phyloP scores from a whole-genome alignment of 2,888 invertebrate genomes.

The Clunio marinus region DNA sequence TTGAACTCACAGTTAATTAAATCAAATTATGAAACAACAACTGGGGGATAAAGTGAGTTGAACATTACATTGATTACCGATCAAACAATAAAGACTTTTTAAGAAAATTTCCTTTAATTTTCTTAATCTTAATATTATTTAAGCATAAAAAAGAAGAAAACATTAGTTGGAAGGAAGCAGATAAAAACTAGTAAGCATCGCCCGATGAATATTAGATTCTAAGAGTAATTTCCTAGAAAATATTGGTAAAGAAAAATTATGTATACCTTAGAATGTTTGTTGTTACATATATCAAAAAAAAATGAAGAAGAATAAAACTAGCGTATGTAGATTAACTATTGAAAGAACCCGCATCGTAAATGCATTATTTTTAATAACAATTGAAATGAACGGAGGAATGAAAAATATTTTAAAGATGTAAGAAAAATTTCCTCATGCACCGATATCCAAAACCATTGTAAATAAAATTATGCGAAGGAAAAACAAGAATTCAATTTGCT shows the following conservation, averaged over 20 bases:
- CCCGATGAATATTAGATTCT: constrained; percentile 29
- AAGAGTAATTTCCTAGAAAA: constrained; percentile 32
- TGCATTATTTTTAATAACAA: constrained; percentile 37
- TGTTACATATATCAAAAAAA: constrained; percentile 35
- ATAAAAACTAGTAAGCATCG: neutral
- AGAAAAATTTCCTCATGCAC: neutral
- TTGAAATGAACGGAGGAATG: neutral
- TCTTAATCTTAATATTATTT: constrained; percentile 1
- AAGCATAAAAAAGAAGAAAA: neutral
- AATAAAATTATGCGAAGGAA: neutral
- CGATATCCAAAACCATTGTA: neutral
- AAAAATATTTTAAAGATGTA: neutral
- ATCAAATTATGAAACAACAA: neutral
- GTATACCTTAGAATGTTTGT: constrained; percentile 39
- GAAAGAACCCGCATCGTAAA: constrained; percentile 22
- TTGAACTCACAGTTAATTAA: too few species aligned
- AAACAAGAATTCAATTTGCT: neutral
- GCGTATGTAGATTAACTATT: constrained; percentile 37
- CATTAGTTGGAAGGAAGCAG: too few species aligned
- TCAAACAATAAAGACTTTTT: constrained; percentile 15
- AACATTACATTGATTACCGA: neutral
- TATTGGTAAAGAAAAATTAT: constrained; percentile 33
- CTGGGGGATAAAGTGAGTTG: neutral
- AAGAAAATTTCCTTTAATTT: constrained; percentile 8
- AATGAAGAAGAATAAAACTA: constrained; percentile 15